A percentile compares a stretch with the other conserved stretches of the same genome.
phyloP scores from a whole-genome alignment of 2,888 invertebrate species.

The Caradrina clavipalpis region DNA sequence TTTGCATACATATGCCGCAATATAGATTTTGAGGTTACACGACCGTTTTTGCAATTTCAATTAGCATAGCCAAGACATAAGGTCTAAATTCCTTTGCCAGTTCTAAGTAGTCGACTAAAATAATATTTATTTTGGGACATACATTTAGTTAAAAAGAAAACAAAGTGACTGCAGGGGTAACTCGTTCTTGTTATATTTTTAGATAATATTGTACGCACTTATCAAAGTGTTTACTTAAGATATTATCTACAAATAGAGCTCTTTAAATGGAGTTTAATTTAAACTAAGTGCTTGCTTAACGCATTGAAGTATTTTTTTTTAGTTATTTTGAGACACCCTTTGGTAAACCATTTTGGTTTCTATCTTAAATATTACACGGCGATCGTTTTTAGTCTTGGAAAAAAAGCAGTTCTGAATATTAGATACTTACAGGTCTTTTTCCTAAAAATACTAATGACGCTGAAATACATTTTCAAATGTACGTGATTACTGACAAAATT shows the following conservation, averaged over 20 bases:
- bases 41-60: constrained; percentile 30
- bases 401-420: no score
- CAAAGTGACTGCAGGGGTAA: constrained; percentile 61
- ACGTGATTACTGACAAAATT: no score
- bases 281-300: constrained; percentile 49
- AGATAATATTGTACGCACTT: constrained; percentile 49
- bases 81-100: constrained; percentile 18
- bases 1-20: constrained; percentile 52
- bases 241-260: constrained; percentile 47
- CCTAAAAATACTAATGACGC: no score
- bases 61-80: constrained; percentile 13
- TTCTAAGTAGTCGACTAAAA: constrained; percentile 37
- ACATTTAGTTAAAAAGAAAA: constrained; percentile 61
- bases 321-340: constrained; percentile 40
- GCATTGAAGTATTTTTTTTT: constrained; percentile 3
- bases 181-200: constrained; percentile 58
- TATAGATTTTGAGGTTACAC: constrained; percentile 60
- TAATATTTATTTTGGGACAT: constrained; percentile 64
- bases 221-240: constrained; percentile 53
- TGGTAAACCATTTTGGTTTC: not conserved
- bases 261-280: constrained; percentile 50
- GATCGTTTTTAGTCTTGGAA: no score
- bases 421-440: no score
- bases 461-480: no score
- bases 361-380: not conserved